phyloP scores from a whole-genome alignment of 2,113 vertebrate genomes.

The Albula glossodonta region DNA sequence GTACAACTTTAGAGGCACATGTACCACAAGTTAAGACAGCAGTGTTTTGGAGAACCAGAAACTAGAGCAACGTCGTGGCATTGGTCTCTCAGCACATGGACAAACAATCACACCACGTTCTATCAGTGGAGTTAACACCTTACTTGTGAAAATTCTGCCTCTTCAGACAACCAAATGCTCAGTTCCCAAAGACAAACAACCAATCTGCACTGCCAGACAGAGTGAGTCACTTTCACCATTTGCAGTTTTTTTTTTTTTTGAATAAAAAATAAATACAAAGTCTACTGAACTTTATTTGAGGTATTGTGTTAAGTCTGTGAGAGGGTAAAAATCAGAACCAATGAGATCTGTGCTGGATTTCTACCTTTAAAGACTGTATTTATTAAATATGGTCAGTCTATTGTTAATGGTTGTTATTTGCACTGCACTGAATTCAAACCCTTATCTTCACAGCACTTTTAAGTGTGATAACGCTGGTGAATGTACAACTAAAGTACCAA shows the following conservation, averaged over 20 bases:
- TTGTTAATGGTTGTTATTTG: background rate
- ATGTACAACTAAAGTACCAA: too few species aligned
- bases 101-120: constrained; percentile 8
- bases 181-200: constrained; percentile 35
- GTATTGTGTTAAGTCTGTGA: background rate
- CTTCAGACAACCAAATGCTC: constrained; percentile 49
- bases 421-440: background rate
- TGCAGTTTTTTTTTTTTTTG: background rate
- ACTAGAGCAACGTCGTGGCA: background rate
- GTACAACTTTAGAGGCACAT: background rate
- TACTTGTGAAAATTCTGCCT: constrained; percentile 48
- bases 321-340: background rate
- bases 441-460: too few species aligned
- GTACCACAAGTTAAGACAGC: background rate
- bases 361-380: background rate
- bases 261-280: background rate
- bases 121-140: constrained; percentile 46
- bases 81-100: background rate
- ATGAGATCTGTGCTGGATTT: background rate
- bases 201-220: constrained; percentile 47
- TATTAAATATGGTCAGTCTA: background rate
- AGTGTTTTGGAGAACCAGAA: background rate
- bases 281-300: background rate
- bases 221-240: constrained; percentile 37
- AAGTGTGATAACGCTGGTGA: too few species aligned